A percentile compares a stretch with the other conserved stretches of the same genome.
Conservation (phyloP, 2,888 invertebrate species). For the Hydraecia micacea region DNA sequence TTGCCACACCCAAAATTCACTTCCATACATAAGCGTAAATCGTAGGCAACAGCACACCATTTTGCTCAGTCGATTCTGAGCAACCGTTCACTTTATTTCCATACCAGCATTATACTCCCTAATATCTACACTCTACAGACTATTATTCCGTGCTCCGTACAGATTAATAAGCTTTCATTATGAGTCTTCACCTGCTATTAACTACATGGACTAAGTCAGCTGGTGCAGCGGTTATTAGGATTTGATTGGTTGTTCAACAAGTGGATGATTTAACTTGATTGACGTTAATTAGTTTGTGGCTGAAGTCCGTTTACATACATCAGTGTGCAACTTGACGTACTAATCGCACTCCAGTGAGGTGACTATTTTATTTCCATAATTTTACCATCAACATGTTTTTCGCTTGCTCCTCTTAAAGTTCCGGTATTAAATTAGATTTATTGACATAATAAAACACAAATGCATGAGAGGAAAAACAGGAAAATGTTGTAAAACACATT, state of each 20-base stretch:
- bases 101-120: neutral
- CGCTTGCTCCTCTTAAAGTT: neutral
- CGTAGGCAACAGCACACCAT: neutral
- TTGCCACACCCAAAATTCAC: neutral
- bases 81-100: neutral
- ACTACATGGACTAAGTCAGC: conserved; percentile 1
- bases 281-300: neutral
- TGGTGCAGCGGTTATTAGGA: neutral
- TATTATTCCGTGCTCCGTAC: neutral
- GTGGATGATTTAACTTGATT: neutral
- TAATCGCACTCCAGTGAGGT: neutral
- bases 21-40: neutral
- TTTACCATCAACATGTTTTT: neutral
- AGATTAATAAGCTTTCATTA: neutral
- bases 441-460: neutral
- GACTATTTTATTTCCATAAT: neutral
- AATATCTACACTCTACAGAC: neutral
- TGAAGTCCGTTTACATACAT: neutral
- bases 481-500: conserved; percentile 12
- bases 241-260: neutral
- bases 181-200: neutral
- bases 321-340: neutral
- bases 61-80: neutral
- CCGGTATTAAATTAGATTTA: conserved; percentile 12
- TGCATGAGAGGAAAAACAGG: neutral